Percentiles rank a stretch among this genome's conserved stretches.
These are phyloP conservation scores for Paedocypris micromegethes DNA, from an alignment of 2,797 vertebrate genomes.

Conservation along the genomic window DNA sequence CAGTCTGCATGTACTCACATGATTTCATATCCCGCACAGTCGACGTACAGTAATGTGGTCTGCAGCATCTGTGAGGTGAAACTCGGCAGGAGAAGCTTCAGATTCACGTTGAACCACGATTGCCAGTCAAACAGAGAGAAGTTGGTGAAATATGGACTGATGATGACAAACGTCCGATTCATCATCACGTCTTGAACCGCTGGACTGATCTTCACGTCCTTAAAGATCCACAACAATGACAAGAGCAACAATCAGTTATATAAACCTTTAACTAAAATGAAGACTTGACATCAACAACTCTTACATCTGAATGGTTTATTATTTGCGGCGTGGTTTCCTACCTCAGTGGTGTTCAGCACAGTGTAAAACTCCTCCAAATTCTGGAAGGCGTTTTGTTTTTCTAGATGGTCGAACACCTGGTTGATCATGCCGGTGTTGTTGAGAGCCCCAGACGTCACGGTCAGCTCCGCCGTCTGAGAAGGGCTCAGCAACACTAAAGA, in stretches of 20 bases:
- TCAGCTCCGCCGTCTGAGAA: constrained; percentile 35
- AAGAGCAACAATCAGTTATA: no score
- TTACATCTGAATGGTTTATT: no score
- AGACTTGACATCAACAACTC: no score
- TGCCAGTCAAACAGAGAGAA: neutral
- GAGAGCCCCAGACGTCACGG: constrained; percentile 2
- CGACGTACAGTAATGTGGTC: constrained; percentile 45
- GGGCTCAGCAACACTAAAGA: constrained; percentile 24
- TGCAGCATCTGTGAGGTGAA: constrained; percentile 34
- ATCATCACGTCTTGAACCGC: constrained; percentile 48
- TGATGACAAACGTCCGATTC: constrained; percentile 47
- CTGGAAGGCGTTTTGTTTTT: constrained; percentile 42
- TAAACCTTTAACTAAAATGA: no score
- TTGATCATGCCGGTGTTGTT: constrained; percentile 27
- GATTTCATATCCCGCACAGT: constrained; percentile 44
- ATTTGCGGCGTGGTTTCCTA: neutral
- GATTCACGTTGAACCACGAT: constrained; percentile 35
- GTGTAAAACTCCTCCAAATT: constrained; percentile 46
- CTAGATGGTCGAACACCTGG: constrained; percentile 47
- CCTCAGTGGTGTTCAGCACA: no score
- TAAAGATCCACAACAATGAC: no score
- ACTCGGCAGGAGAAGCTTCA: constrained; percentile 48
- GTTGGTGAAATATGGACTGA: neutral
- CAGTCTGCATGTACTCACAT: constrained; percentile 45
- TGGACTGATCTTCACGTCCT: neutral